Conservation (phyloP, 2,888 invertebrate species). For the Clusia tigrina region DNA sequence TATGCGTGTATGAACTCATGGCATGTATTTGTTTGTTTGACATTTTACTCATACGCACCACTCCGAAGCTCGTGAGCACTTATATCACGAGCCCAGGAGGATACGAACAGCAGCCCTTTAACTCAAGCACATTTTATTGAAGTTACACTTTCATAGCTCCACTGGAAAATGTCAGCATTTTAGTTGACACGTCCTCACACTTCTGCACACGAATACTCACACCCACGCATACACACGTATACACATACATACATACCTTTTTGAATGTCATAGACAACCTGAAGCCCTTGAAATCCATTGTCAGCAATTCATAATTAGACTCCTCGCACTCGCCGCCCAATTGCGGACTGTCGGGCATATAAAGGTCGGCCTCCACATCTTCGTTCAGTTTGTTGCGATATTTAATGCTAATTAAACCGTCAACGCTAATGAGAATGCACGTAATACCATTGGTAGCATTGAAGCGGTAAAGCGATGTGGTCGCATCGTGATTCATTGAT, state of each 20-base stretch:
- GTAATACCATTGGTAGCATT: constrained; percentile 76
- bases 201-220: not conserved
- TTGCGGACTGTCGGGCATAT: constrained; percentile 77
- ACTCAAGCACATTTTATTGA: too few relatives aligned
- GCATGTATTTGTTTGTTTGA: too few relatives aligned
- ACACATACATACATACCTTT: constrained; percentile 69
- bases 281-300: constrained; percentile 79
- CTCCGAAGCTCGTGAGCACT: too few relatives aligned
- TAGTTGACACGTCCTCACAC: too few relatives aligned
- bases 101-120: too few relatives aligned
- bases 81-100: too few relatives aligned
- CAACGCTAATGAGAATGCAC: constrained; percentile 76
- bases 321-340: constrained; percentile 79
- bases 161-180: too few relatives aligned
- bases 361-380: constrained; percentile 73
- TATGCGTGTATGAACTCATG: too few relatives aligned
- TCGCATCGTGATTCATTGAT: constrained; percentile 60
- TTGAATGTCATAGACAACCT: constrained; percentile 78
- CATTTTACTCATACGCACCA: too few relatives aligned
- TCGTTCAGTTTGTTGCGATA: constrained; percentile 76
- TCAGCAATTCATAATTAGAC: constrained; percentile 76
- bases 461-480: constrained; percentile 72
- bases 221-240: not conserved
- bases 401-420: constrained; percentile 77
- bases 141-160: too few relatives aligned